These are phyloP conservation scores for Baronia brevicornis DNA, from an alignment of 2,888 invertebrate genomes.

Conservation along the genomic window DNA sequence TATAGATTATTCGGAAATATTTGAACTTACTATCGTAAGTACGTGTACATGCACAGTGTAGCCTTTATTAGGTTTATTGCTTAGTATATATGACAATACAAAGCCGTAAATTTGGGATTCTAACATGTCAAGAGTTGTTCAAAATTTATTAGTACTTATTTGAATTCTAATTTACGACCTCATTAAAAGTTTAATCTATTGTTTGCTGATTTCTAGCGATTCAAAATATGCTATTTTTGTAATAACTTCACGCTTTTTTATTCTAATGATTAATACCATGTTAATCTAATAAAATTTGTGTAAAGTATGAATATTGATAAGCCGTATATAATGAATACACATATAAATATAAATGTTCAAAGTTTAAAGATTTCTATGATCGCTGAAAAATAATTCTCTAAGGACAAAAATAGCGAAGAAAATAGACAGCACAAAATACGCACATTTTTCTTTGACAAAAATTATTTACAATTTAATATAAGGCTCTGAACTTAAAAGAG, in stretches of 20 bases:
- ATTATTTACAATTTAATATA: constrained; percentile 9
- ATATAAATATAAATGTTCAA: too few species aligned
- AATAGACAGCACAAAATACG: constrained; percentile 5
- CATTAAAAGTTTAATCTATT: too few species aligned
- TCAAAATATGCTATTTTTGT: constrained; percentile 2
- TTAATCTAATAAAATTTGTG: constrained; percentile 3
- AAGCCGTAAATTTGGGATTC: too few species aligned
- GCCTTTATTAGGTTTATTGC: too few species aligned
- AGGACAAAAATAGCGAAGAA: constrained; percentile 7
- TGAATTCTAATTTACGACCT: too few species aligned
- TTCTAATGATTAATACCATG: constrained; percentile 4
- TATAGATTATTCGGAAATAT: not conserved
- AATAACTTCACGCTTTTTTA: constrained; percentile 2
- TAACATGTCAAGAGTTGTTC: too few species aligned
- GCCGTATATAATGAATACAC: too few species aligned
- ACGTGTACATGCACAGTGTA: constrained; percentile 2
- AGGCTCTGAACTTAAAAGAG: constrained; percentile 1
- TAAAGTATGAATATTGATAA: constrained; percentile 2
- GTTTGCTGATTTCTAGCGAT: not conserved
- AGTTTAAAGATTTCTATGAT: constrained; percentile 7
- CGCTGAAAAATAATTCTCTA: constrained; percentile 7
- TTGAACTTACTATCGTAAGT: too few species aligned
- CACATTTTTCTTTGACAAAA: too few species aligned
- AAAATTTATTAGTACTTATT: too few species aligned
- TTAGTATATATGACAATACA: too few species aligned